These are phyloP conservation scores for Lutraria rhynchaena DNA, from an alignment of 1,140 invertebrate genomes.

Conservation along the genomic window DNA sequence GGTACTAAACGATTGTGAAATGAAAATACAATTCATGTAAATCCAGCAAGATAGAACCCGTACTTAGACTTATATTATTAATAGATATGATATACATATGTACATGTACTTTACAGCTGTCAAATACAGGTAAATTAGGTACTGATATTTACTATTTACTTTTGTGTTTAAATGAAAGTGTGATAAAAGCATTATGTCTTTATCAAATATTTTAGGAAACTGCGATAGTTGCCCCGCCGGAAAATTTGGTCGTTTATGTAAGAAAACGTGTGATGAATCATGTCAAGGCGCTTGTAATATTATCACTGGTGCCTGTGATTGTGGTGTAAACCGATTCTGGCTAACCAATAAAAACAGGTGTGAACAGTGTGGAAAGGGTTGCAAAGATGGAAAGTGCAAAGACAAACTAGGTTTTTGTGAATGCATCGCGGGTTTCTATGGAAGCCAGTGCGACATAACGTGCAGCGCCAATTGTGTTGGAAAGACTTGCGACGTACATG, in stretches of 20 bases:
- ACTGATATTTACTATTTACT: too few species aligned
- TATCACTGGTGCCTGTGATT: neutral
- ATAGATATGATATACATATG: too few species aligned
- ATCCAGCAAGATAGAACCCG: too few species aligned
- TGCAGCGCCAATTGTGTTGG: neutral
- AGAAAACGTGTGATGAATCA: neutral
- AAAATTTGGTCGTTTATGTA: neutral
- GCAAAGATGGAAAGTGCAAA: neutral
- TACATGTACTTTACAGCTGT: too few species aligned
- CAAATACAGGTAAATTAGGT: too few species aligned
- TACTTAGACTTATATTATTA: too few species aligned
- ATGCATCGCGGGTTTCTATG: constrained; percentile 14
- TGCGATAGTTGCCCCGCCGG: neutral
- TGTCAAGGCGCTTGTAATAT: constrained; percentile 2
- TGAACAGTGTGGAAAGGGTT: neutral
- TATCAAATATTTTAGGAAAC: constrained; percentile 22
- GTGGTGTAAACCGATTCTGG: neutral
- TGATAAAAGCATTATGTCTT: too few species aligned
- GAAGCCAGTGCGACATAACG: neutral
- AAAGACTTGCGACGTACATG: neutral
- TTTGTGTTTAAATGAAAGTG: too few species aligned
- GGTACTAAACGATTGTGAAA: too few species aligned
- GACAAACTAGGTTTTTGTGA: neutral
- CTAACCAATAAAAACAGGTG: neutral
- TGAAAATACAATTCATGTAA: too few species aligned